Percentiles rank a stretch among this genome's conserved stretches.
These are phyloP conservation scores for Aegithalos caudatus DNA, from an alignment of 2,113 vertebrate species.

Conservation along the genomic window DNA sequence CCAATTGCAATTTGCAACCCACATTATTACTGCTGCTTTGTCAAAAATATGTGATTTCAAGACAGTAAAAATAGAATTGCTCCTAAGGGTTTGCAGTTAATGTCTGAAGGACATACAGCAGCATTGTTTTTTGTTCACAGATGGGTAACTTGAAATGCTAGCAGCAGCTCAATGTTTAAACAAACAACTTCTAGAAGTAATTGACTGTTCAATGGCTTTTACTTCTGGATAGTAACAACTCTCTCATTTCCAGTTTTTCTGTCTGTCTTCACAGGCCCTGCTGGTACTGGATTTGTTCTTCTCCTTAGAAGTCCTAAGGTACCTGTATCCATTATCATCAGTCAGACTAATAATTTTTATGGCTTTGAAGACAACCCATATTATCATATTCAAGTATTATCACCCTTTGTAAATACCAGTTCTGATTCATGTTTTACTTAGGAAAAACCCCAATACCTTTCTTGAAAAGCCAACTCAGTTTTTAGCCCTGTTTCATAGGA, in stretches of 20 bases:
- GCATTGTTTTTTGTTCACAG: conserved; percentile 28
- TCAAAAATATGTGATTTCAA: conserved; percentile 4
- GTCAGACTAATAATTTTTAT: neutral
- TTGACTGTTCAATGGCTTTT: conserved; percentile 34
- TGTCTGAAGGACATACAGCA: neutral
- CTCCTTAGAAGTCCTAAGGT: neutral
- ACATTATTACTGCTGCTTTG: neutral
- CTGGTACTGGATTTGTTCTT: neutral
- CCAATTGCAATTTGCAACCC: neutral
- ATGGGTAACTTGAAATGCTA: neutral
- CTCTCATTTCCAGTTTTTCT: neutral
- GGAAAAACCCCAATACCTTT: neutral
- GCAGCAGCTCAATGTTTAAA: conserved; percentile 24
- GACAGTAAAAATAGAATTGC: neutral
- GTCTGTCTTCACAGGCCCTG: neutral
- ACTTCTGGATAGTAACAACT: conserved; percentile 18
- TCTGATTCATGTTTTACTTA: neutral
- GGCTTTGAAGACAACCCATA: neutral
- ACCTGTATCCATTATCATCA: neutral
- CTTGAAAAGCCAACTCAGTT: neutral
- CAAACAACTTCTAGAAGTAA: conserved; percentile 45
- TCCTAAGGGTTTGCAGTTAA: conserved; percentile 1
- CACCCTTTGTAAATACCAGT: neutral
- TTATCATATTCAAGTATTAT: neutral
- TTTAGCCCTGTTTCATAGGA: neutral